phyloP scores from a whole-genome alignment of 2,113 vertebrate species.

The Cathartes aura region DNA sequence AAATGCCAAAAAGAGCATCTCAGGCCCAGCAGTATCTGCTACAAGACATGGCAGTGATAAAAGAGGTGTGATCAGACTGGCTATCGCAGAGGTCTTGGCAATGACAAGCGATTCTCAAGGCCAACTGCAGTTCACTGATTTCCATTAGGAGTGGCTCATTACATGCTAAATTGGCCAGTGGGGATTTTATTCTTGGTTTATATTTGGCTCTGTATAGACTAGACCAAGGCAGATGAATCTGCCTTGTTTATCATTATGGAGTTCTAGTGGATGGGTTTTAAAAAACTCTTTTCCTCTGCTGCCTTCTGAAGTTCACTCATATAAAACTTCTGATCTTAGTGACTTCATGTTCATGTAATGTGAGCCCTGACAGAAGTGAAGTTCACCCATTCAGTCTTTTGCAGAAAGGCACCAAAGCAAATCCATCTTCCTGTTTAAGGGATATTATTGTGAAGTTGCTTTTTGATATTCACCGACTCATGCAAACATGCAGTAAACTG shows the following conservation, averaged over 20 bases:
- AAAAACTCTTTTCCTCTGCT: not conserved
- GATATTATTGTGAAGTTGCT: not conserved
- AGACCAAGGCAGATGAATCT: not conserved
- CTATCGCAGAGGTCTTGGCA: not conserved
- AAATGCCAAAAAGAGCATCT: not conserved
- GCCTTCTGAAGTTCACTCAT: not conserved
- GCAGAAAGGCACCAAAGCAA: slow-evolving; percentile 15
- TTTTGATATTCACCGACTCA: not conserved
- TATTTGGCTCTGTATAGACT: not conserved
- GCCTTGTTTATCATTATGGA: not conserved
- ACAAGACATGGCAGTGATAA: not conserved
- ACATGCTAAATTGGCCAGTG: not conserved
- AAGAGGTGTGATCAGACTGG: not conserved
- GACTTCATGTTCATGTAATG: not conserved
- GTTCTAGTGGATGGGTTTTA: not conserved
- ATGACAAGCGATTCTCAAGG: slow-evolving; percentile 22
- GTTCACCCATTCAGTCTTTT: not conserved
- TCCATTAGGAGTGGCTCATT: slow-evolving; percentile 28
- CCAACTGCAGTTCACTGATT: slow-evolving; percentile 13
- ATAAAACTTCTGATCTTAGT: not conserved
- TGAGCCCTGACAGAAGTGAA: not conserved
- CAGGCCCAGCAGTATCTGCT: not conserved
- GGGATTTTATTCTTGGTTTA: not conserved
- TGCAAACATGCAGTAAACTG: not conserved
- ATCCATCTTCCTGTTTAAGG: not conserved